Conservation (phyloP, 2,797 vertebrate species). For the Fratercula arctica region DNA sequence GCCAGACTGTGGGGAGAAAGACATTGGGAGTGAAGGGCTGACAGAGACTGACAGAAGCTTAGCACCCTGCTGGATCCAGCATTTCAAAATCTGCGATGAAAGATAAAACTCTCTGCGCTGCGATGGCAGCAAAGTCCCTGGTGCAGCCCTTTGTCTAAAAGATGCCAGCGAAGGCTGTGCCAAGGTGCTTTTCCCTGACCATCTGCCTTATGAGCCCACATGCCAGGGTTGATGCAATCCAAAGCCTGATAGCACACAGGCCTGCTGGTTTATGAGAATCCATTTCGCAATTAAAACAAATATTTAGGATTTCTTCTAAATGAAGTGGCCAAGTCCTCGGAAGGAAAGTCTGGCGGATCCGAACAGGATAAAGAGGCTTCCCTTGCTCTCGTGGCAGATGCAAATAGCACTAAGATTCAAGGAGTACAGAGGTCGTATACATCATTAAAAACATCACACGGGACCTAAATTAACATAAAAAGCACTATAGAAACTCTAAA, state of each 20-base stretch:
- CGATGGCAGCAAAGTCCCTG: not conserved
- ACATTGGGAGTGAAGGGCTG: slow-evolving; percentile 56
- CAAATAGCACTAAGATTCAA: slow-evolving; percentile 52
- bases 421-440: not conserved
- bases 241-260: slow-evolving; percentile 68
- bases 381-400: slow-evolving; percentile 53
- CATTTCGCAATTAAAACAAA: slow-evolving; percentile 73
- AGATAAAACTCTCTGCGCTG: not conserved
- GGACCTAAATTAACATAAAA: not conserved
- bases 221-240: slow-evolving; percentile 74
- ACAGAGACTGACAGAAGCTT: slow-evolving; percentile 68
- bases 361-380: slow-evolving; percentile 61
- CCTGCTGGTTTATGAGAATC: slow-evolving; percentile 72
- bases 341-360: slow-evolving; percentile 51
- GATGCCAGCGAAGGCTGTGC: slow-evolving; percentile 58
- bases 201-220: slow-evolving; percentile 67
- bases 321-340: slow-evolving; percentile 50
- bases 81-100: not conserved
- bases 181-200: slow-evolving; percentile 71
- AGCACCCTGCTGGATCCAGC: slow-evolving; percentile 65
- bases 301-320: slow-evolving; percentile 71
- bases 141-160: slow-evolving; percentile 58
- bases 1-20: slow-evolving; percentile 65
- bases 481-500: not conserved
- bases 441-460: not conserved